phyloP scores from a whole-genome alignment of 2,888 invertebrate species.

The Ophion slaviceki region DNA sequence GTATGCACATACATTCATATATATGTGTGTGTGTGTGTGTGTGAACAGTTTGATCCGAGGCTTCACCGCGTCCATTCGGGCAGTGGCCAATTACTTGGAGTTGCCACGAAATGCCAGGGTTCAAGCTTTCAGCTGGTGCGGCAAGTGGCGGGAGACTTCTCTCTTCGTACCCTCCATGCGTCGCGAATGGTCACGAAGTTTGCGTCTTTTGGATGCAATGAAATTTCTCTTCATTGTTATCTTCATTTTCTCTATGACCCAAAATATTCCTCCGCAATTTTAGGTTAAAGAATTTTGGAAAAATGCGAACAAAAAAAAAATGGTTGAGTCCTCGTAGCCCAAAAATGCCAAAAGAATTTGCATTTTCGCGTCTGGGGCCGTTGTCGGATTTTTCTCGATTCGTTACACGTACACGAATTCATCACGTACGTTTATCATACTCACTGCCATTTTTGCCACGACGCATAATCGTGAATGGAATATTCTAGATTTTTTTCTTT shows the following conservation, averaged over 20 bases:
- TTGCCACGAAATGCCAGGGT: constrained; percentile 55
- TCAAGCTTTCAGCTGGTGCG: constrained; percentile 40
- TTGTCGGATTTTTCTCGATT: constrained; percentile 15
- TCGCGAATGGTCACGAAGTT: constrained; percentile 33
- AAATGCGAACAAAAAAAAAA: no score
- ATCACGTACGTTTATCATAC: constrained; percentile 37
- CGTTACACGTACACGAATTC: constrained; percentile 39
- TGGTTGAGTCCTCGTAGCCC: no score
- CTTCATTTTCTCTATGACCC: no score
- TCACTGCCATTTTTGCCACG: constrained; percentile 9
- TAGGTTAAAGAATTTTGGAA: no score
- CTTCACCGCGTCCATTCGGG: constrained; percentile 25
- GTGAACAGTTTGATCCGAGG: constrained; percentile 42
- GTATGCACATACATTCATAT: no score
- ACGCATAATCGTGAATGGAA: constrained; percentile 42
- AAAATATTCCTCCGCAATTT: no score
- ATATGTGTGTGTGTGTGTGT: no score
- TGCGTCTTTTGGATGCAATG: no score
- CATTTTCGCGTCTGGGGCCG: not conserved
- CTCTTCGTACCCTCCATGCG: constrained; percentile 9
- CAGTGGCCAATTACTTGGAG: constrained; percentile 50
- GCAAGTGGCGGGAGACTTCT: not conserved
- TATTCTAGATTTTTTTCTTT: constrained; percentile 24
- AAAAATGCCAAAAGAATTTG: no score
- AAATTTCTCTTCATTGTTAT: no score